Evolutionary conservation across 2,797 vertebrate genomes (phyloP).

Genomic region (Perodicticus potto): DNA sequence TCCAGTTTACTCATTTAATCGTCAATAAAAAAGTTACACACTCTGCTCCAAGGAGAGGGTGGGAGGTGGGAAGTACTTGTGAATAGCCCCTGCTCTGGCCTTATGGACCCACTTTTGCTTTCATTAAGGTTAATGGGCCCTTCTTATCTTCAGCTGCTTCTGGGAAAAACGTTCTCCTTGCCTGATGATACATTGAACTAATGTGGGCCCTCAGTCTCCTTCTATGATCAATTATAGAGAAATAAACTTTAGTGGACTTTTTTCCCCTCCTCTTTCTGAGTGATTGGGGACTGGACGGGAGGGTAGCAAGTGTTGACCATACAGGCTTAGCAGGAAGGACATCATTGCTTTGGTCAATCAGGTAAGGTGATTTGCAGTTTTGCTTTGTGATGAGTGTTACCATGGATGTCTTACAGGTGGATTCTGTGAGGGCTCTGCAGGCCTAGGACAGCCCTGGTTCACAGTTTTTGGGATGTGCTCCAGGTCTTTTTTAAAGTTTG

Average conservation of each 20-base stretch:
- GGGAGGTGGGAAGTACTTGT: neutral
- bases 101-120: neutral
- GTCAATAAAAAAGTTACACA: neutral
- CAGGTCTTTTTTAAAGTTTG: neutral
- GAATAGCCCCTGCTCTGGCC: neutral
- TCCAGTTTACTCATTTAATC: neutral
- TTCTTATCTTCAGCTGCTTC: neutral
- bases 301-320: neutral
- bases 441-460: neutral
- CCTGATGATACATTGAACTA: neutral
- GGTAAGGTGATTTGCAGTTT: neutral
- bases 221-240: neutral
- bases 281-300: neutral
- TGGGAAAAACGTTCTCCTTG: neutral
- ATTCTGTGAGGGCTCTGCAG: neutral
- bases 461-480: neutral
- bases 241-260: neutral
- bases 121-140: neutral
- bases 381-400: neutral
- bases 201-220: neutral
- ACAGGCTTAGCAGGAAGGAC: neutral
- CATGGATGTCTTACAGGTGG: neutral
- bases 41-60: rapidly evolving
- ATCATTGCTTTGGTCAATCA: neutral
- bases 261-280: neutral